Base-by-base conservation (phyloP, 2,888 invertebrate genomes). In the Luperina nickerlii region DNA sequence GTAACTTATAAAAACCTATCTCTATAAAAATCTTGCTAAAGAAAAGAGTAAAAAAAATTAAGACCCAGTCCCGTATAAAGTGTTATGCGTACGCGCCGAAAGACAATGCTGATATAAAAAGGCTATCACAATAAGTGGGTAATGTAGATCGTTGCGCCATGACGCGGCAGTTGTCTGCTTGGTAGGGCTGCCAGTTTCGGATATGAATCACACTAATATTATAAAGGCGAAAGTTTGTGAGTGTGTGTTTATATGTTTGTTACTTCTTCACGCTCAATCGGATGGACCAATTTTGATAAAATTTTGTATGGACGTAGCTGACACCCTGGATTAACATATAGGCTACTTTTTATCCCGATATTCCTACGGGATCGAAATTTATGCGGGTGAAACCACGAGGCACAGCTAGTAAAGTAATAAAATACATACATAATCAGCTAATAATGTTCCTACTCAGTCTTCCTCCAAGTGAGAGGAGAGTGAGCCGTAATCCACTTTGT, bases 21-120 rank as follows among this genome's bases (percentile, higher is more conserved):
- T 69, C 4, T 15, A 27, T 71, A 60, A 8, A 74, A 71, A 81
- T 32, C n/a, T 62, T 48, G 38, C 9, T 0, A 38, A 75, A 60
- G 65, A 63, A 71, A 74, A 62, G n/a, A 68, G 24, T 54, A 15
- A 2, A 1, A 2, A 1, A 51, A 66, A n/a, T 45, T 6, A 45
- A 45, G 42, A 65, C 13, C 18, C n/a, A 38, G 62, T 66, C 18
- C 62, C 65, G 65, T 82, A 73, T 68, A 78, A 74, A 76, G 48
- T 57, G 20, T 48, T 63, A 79, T 76, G 70, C 75, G 76, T 78
- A 54, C 68, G 75, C 66, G 68, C 57, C 15, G 69, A 78, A 78
- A 85, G 79, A 85, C 88, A 88, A 84, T 79, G 81, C 67, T 72
- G 57, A 54, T 78, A 76, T 83, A 89, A 83, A 81, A 87, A 85